Evolutionary conservation across 1,140 invertebrate genomes (phyloP).

Genomic region (Drosophila subobscura): DNA sequence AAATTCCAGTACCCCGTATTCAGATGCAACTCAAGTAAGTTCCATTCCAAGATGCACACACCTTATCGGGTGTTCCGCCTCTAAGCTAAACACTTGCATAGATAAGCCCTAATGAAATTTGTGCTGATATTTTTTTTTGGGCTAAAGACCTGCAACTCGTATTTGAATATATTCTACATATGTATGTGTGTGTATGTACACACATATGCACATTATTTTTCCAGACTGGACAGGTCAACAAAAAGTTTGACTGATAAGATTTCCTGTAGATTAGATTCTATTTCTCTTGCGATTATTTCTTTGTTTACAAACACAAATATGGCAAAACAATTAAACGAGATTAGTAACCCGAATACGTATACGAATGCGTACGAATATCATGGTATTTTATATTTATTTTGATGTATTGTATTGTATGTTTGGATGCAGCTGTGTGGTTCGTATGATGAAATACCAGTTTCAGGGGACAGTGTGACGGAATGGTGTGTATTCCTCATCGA

Average conservation of each 20-base stretch:
- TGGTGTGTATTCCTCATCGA: too few relatives aligned
- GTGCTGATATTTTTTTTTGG: constrained; percentile 30
- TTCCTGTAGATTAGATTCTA: constrained; percentile 46
- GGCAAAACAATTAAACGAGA: constrained; percentile 40
- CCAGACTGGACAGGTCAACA: constrained; percentile 47
- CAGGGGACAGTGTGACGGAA: too few relatives aligned
- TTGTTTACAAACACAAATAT: constrained; percentile 48
- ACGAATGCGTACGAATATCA: too few relatives aligned
- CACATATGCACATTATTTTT: constrained; percentile 28
- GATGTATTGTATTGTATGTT: constrained; percentile 32
- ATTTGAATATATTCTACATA: too few relatives aligned
- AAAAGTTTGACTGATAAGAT: constrained; percentile 61
- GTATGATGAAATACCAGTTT: constrained; percentile 25
- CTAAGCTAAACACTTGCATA: constrained; percentile 24
- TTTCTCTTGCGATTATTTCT: constrained; percentile 55
- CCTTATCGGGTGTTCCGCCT: constrained; percentile 24
- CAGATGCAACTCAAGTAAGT: constrained; percentile 97
- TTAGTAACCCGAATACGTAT: constrained; percentile 42
- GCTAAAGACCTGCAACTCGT: constrained; percentile 26
- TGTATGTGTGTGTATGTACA: constrained; percentile 2
- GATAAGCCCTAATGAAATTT: constrained; percentile 21
- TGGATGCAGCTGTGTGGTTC: constrained; percentile 18
- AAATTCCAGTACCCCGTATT: constrained; percentile 96
- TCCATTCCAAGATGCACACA: constrained; percentile 1
- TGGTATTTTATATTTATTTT: constrained; percentile 16